phyloP scores from a whole-genome alignment of 2,888 invertebrate species.

The Psylliodes chrysocephalus region DNA sequence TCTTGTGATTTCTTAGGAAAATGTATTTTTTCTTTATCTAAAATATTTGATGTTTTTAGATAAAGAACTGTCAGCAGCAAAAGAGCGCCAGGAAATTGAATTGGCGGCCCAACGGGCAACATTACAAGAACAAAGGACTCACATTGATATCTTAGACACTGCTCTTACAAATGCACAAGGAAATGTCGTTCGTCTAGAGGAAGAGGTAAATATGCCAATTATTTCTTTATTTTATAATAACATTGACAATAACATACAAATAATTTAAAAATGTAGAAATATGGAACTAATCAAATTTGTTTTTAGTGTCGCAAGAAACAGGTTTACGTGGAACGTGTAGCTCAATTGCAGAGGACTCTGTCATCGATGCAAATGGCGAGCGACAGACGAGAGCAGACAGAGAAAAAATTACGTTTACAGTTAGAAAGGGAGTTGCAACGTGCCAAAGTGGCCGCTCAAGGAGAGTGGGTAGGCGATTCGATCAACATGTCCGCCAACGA shows the following conservation, averaged over 20 bases:
- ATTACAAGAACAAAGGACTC: slow-evolving; percentile 89
- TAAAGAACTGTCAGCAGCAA: slow-evolving; percentile 87
- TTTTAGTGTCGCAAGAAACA: slow-evolving; percentile 82
- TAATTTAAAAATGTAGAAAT: no score
- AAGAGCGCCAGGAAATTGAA: slow-evolving; percentile 92
- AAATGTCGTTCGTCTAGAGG: slow-evolving; percentile 87
- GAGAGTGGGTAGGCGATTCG: slow-evolving; percentile 57
- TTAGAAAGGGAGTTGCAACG: slow-evolving; percentile 85
- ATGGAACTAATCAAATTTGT: slow-evolving; percentile 32
- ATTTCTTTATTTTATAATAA: no score
- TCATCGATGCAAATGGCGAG: slow-evolving; percentile 84
- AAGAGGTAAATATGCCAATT: slow-evolving; percentile 78
- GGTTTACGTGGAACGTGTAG: slow-evolving; percentile 85
- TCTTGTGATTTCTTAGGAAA: no score
- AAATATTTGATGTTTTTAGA: slow-evolving; percentile 67
- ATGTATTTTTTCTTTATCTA: no score
- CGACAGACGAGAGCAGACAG: slow-evolving; percentile 86
- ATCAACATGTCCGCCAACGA: slow-evolving; percentile 65
- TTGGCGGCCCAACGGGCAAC: slow-evolving; percentile 89
- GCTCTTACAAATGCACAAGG: slow-evolving; percentile 91
- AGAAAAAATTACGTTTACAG: slow-evolving; percentile 84
- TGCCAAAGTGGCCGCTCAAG: slow-evolving; percentile 59
- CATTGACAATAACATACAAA: no score
- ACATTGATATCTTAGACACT: slow-evolving; percentile 91
- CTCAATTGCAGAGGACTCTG: slow-evolving; percentile 84